Evolutionary conservation across 2,797 vertebrate species (phyloP).

Genomic region (Fistularia tabacaria): DNA sequence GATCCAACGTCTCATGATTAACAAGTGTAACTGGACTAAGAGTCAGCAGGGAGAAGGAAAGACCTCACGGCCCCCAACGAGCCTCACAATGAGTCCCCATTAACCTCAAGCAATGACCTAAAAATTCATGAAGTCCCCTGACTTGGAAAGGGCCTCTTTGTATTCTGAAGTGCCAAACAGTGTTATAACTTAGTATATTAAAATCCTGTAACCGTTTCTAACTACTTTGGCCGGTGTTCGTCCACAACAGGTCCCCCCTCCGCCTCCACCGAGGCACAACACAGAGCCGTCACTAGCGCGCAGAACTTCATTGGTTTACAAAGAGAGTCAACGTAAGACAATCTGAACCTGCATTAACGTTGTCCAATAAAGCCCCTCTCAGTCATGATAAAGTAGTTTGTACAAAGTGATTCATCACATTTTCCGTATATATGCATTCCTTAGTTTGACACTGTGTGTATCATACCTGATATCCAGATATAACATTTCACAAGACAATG

Average conservation of each 20-base stretch:
- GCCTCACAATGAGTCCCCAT: constrained; percentile 1
- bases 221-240: constrained; percentile 44
- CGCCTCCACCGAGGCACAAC: constrained; percentile 73
- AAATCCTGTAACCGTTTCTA: constrained; percentile 31
- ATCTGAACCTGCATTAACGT: constrained; percentile 46
- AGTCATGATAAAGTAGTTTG: constrained; percentile 17
- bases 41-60: too few relatives aligned
- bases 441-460: constrained; percentile 46
- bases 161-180: constrained; percentile 38
- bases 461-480: background rate
- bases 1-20: too few relatives aligned
- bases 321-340: constrained; percentile 82
- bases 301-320: constrained; percentile 76
- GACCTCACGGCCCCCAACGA: constrained; percentile 3
- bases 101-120: constrained; percentile 17
- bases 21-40: too few relatives aligned
- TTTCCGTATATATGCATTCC: constrained; percentile 15
- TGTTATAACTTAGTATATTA: constrained; percentile 27
- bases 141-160: constrained; percentile 25
- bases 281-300: constrained; percentile 66
- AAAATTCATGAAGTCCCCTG: constrained; percentile 17
- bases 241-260: constrained; percentile 73
- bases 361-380: constrained; percentile 37
- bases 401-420: constrained; percentile 25
- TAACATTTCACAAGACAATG: background rate